Evolutionary conservation across 2,888 invertebrate genomes (phyloP).

Genomic region (Oscheius sp.): DNA sequence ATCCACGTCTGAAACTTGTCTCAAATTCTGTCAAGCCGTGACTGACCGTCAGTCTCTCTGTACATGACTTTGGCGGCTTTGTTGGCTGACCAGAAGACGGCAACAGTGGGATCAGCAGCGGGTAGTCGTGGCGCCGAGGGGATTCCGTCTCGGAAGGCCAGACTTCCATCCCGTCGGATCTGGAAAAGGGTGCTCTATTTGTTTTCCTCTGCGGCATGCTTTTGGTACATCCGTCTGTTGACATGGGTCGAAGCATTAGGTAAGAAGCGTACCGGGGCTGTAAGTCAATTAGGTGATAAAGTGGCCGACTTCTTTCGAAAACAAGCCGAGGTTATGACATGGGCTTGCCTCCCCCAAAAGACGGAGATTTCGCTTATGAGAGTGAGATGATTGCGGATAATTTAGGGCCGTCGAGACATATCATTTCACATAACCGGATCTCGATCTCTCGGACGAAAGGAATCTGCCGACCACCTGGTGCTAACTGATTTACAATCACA

Average conservation of each 20-base stretch:
- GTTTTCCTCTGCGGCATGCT: neutral
- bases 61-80: conserved; percentile 66
- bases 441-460: conserved; percentile 5
- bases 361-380: neutral
- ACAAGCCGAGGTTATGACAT: neutral
- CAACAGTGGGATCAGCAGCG: conserved; percentile 63
- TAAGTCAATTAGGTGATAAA: no score
- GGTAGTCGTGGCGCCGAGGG: conserved; percentile 48
- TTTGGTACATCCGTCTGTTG: conserved; percentile 1
- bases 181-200: conserved; percentile 36
- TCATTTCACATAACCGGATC: conserved; percentile 28
- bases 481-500: conserved; percentile 26
- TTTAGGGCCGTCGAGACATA: conserved; percentile 32
- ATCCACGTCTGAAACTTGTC: conserved; percentile 57
- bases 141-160: conserved; percentile 49
- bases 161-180: conserved; percentile 69
- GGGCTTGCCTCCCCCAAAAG: neutral
- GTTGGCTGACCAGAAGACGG: conserved; percentile 68
- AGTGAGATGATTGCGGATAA: conserved; percentile 26
- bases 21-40: neutral
- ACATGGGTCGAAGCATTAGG: neutral
- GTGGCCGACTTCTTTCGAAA: conserved; percentile 1
- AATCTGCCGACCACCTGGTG: conserved; percentile 5
- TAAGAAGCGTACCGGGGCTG: no score
- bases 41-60: conserved; percentile 69